Base-by-base conservation (phyloP, 2,888 invertebrate species). In the Julus scandinavius region DNA sequence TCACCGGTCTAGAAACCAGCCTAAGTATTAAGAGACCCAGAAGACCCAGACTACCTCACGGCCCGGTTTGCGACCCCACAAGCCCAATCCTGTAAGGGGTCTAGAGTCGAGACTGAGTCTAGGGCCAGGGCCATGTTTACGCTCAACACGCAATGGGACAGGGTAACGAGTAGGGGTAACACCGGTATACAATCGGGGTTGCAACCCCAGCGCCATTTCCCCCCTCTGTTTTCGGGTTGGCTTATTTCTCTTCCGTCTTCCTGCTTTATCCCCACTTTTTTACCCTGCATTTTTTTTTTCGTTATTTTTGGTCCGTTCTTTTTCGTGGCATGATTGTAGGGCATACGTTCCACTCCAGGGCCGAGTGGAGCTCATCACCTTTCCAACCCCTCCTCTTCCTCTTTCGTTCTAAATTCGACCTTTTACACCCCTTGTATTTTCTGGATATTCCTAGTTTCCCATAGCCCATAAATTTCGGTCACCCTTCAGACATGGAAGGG, bases 281-380 rank as follows among this genome's bases (percentile, higher is more conserved):
- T 54, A 15, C 54, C 63, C n/a, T n/a, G 13, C 63, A 17, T n/a
- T n/a, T 63, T 58, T 63, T n/a, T n/a, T 6, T 63, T 6, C n/a
- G n/a, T 17, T 63, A 63, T 63, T n/a, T 63, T 63, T 17, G 63
- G 63, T 63, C 63, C 63, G n/a, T 63, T n/a, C 63, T 63, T 17
- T 63, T n/a, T 5, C 63, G 1, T 63, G 1, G n/a, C 20, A 17
- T 17, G 63, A 63, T 63, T 17, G 63, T 63, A 63, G 63, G 63
- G n/a, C 63, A 63, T 63, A 63, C n/a, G 17, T 15, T 63, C 63
- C 63, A 63, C 63, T 63, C 63, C 63, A 63, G 63, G 63, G 63
- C 63, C 63, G n/a, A 63, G 63, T 63, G 63, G 63, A n/a, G 63
- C n/a, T 63, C n/a, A n/a, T 63, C 63, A 63, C n/a, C 63, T 63